Conservation (phyloP, 2,888 invertebrate genomes). For the Agrilus cyanescens region DNA sequence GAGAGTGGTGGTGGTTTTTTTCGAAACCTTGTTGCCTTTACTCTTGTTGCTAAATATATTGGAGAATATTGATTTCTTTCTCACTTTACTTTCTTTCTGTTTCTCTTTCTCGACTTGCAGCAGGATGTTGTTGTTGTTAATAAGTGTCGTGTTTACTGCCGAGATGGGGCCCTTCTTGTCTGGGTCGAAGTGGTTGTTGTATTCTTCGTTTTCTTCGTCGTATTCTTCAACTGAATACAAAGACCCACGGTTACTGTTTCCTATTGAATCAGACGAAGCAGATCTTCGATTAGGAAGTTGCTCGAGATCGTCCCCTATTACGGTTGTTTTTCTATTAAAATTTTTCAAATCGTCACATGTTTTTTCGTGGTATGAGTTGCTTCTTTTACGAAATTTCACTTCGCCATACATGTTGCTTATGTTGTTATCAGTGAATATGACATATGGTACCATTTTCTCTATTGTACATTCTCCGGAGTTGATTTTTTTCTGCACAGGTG, state of each 20-base stretch:
- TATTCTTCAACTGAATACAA: slow-evolving; percentile 20
- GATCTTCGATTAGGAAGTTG: too few relatives aligned
- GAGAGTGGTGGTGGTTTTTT: not conserved
- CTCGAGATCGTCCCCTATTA: too few relatives aligned
- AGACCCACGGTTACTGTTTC: slow-evolving; percentile 9
- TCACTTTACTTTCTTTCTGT: slow-evolving; percentile 5
- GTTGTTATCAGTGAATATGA: too few relatives aligned
- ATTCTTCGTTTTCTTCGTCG: slow-evolving; percentile 14
- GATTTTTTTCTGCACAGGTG: too few relatives aligned
- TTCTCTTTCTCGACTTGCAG: slow-evolving; percentile 1
- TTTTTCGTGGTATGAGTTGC: too few relatives aligned
- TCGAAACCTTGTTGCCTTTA: not conserved
- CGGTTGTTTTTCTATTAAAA: too few relatives aligned
- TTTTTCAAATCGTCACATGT: too few relatives aligned
- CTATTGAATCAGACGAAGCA: too few relatives aligned
- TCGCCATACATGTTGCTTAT: too few relatives aligned
- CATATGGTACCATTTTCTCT: too few relatives aligned
- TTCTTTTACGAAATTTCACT: too few relatives aligned
- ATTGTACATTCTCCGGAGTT: too few relatives aligned
- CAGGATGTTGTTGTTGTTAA: slow-evolving; percentile 1
- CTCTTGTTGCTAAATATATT: slow-evolving; percentile 8
- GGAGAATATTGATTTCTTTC: slow-evolving; percentile 3
- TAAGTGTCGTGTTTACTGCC: not conserved
- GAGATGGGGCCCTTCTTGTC: not conserved
- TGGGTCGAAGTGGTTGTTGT: not conserved